Conservation (phyloP, 2,888 invertebrate genomes). For the Poecilobothrus nobilitatus region DNA sequence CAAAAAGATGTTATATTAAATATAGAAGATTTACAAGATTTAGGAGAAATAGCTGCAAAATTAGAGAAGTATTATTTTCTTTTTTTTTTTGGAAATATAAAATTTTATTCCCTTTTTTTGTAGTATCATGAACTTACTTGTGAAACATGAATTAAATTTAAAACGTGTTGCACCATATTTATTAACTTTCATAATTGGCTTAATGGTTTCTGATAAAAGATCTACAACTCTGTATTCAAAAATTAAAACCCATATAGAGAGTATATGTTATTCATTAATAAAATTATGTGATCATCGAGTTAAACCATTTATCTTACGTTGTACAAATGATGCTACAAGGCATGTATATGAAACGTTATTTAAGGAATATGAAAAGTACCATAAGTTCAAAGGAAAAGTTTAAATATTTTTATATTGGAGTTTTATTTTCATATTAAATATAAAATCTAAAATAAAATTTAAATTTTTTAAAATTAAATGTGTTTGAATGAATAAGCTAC, state of each 20-base stretch:
- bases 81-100: not conserved
- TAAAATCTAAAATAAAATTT: too few relatives aligned
- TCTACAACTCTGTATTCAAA: constrained; percentile 40
- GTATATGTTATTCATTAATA: constrained; percentile 39
- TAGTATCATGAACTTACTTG: constrained; percentile 33
- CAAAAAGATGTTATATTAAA: constrained; percentile 32
- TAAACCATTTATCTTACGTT: constrained; percentile 38
- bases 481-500: too few relatives aligned
- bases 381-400: constrained; percentile 42
- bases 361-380: constrained; percentile 40
- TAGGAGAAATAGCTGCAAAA: constrained; percentile 35
- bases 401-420: constrained; percentile 22
- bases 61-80: constrained; percentile 28
- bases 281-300: constrained; percentile 40
- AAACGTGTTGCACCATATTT: constrained; percentile 41
- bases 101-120: constrained; percentile 5
- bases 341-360: constrained; percentile 36
- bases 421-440: too few relatives aligned
- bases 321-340: constrained; percentile 39
- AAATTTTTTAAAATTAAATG: not conserved
- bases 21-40: constrained; percentile 32
- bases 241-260: constrained; percentile 40
- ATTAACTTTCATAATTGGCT: constrained; percentile 35
- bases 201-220: constrained; percentile 38
- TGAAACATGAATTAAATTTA: constrained; percentile 31